Base-by-base conservation (phyloP, 1,140 invertebrate genomes). In the Uloborus diversus region DNA sequence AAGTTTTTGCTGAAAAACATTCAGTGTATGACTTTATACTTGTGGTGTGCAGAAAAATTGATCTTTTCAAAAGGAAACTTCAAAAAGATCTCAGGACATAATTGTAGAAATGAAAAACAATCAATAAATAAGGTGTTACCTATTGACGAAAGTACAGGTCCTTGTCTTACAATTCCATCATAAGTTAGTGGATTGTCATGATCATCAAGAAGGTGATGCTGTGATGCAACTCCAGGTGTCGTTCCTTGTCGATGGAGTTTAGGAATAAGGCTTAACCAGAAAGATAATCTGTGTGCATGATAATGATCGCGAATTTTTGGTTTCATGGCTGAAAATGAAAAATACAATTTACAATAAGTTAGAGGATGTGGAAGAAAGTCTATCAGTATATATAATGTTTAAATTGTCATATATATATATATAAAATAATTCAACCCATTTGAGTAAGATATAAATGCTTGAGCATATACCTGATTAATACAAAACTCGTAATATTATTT, bases 211-310 rank as follows among this genome's bases (percentile, higher is more conserved):
- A 94, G 91, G 87, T 97, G 95, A 87, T 96, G 94, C 0, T 93
- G 92, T 47, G 68, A 64, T 14, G 66, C 66, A 23, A 80, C 94
- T 80, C 68, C 82, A 66, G 79, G 83, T 33, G 68, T 42, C 47
- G 35, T 61, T n/a, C 94, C 94, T 0, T 93, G 93, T 47, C 93
- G 91, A 84, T 98, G 96, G n/a, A 99, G 89, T 86, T 97, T 95
- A 3, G 97, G 97, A 49, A 99, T 94, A 20, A 98, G 89, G 84
- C 96, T 95, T 30, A 96, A 86, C 97, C 97, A 99, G 86, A 99
- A 96, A 1, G 96, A 97, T 14, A 98, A 88, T 66, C 94, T 91
- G 87, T 96, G 95, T 5, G 96, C 96, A 81, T 96, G 90, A 87
- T 98, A 99, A 87, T 98, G 96, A 84, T 96, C 96, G 85, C 96